Evolutionary conservation across 2,888 invertebrate species (phyloP).

Genomic region (Aphrophora alni): DNA sequence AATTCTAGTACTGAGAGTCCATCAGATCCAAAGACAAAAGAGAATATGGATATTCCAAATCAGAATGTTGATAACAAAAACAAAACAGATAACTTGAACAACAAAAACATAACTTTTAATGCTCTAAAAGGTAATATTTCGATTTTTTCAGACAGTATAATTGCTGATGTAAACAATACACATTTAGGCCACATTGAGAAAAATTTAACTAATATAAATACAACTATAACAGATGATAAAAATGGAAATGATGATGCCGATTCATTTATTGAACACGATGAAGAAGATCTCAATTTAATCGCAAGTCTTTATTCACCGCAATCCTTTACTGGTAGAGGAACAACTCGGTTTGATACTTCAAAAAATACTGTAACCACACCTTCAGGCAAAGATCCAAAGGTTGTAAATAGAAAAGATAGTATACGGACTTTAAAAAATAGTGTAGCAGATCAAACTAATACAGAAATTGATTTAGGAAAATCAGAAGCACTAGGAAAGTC

Average conservation of each 20-base stretch:
- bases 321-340: constrained; percentile 30
- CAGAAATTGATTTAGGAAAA: background rate
- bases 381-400: background rate
- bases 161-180: background rate
- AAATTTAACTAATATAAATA: background rate
- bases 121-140: background rate
- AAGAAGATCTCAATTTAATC: constrained; percentile 32
- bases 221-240: background rate
- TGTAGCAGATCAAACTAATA: background rate
- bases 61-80: background rate
- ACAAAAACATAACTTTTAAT: background rate
- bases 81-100: background rate
- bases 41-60: background rate
- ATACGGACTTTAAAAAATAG: background rate
- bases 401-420: background rate
- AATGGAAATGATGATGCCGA: constrained; percentile 2
- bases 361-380: background rate
- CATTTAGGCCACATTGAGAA: background rate
- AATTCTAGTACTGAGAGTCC: background rate
- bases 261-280: constrained; percentile 26
- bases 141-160: background rate
- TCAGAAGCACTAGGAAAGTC: constrained; percentile 11
- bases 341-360: background rate
- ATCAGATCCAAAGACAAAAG: background rate
- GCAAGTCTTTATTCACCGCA: constrained; percentile 25